A percentile compares a stretch with the other conserved stretches of the same genome.
These are phyloP conservation scores for Sceliomorpha sp. DNA, from an alignment of 2,888 invertebrate species.

Conservation along the genomic window DNA sequence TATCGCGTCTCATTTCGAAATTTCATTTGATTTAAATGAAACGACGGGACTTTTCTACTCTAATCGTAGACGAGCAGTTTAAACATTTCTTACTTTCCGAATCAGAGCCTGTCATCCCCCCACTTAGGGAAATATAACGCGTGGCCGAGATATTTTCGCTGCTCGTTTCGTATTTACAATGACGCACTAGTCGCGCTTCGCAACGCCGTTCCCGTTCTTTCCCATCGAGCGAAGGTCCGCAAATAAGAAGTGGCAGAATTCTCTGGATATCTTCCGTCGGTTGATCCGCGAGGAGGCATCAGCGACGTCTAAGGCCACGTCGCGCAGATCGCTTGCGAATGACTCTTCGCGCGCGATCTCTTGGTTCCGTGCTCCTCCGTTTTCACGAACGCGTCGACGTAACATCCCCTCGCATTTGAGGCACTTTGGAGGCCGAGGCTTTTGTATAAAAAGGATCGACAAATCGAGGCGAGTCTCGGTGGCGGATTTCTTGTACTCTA, in stretches of 20 bases:
- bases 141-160: slow-evolving; percentile 47
- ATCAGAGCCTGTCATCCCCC: slow-evolving; percentile 60
- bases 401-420: slow-evolving; percentile 58
- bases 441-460: slow-evolving; percentile 56
- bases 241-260: slow-evolving; percentile 29
- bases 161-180: slow-evolving; percentile 13
- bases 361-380: not conserved
- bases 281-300: not conserved
- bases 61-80: no score
- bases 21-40: no score
- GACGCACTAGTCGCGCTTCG: slow-evolving; percentile 36
- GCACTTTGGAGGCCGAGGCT: slow-evolving; percentile 75
- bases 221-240: slow-evolving; percentile 46
- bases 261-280: no score
- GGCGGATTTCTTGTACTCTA: no score
- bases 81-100: slow-evolving; percentile 36
- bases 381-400: slow-evolving; percentile 6
- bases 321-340: no score
- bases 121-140: slow-evolving; percentile 58
- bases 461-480: slow-evolving; percentile 47
- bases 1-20: no score
- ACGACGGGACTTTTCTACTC: no score
- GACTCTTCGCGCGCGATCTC: no score
- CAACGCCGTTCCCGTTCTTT: slow-evolving; percentile 40
- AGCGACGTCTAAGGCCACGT: slow-evolving; percentile 2